Percentiles rank a stretch among this genome's conserved stretches.
These are phyloP conservation scores for Craseonycteris thonglongyai DNA, from an alignment of 2,113 vertebrate genomes.

Conservation along the genomic window DNA sequence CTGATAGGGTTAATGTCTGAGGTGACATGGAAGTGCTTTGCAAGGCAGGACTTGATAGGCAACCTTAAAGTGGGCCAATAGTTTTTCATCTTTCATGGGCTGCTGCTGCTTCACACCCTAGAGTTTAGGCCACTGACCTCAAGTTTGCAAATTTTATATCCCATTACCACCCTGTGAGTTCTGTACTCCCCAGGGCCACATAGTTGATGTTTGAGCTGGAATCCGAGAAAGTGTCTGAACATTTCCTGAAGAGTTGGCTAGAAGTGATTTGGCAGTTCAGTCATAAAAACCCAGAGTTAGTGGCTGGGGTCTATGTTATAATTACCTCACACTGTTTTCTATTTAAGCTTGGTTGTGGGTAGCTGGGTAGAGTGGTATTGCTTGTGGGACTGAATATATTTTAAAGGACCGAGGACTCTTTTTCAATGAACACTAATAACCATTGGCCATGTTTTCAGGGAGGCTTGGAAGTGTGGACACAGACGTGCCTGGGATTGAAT, in stretches of 20 bases:
- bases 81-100: slow-evolving; percentile 15
- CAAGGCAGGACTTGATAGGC: not conserved
- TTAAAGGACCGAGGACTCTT: slow-evolving; percentile 19
- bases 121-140: slow-evolving; percentile 48
- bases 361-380: slow-evolving; percentile 33
- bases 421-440: slow-evolving; percentile 45
- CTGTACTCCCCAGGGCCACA: slow-evolving; percentile 28
- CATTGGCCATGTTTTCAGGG: slow-evolving; percentile 5
- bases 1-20: not conserved
- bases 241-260: slow-evolving; percentile 41
- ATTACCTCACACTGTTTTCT: slow-evolving; percentile 52
- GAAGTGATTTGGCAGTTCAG: slow-evolving; percentile 54
- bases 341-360: slow-evolving; percentile 54
- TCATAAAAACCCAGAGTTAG: slow-evolving; percentile 38
- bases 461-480: not conserved
- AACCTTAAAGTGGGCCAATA: not conserved
- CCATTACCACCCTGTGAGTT: slow-evolving; percentile 49
- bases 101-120: slow-evolving; percentile 41
- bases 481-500: not conserved
- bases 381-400: slow-evolving; percentile 43
- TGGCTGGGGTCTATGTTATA: slow-evolving; percentile 48
- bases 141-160: slow-evolving; percentile 53
- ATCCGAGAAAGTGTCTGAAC: slow-evolving; percentile 66
- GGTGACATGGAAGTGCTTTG: not conserved
- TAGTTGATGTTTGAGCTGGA: slow-evolving; percentile 43